Evolutionary conservation across 2,113 vertebrate genomes (phyloP).

Genomic region (Falco punctatus): DNA sequence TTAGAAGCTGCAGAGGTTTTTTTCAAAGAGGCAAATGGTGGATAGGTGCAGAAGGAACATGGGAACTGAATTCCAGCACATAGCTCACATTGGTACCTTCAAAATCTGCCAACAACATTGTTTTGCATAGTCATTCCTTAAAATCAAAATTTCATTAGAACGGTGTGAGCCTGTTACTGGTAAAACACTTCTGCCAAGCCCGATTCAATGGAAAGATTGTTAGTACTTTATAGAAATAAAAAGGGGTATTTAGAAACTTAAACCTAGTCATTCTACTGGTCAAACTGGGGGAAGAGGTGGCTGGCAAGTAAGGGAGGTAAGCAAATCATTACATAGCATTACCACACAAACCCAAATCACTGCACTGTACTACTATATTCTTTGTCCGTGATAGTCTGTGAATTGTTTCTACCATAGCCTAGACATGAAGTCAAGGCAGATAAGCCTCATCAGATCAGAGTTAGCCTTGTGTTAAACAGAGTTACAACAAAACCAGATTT

Average conservation of each 20-base stretch:
- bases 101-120: neutral
- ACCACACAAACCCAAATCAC: neutral
- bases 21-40: neutral
- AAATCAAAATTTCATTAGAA: neutral
- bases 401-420: neutral
- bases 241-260: neutral
- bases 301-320: neutral
- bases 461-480: neutral
- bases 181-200: neutral
- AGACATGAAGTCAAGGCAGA: neutral
- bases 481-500: neutral
- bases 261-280: neutral
- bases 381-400: neutral
- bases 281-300: neutral
- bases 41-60: neutral
- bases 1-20: neutral
- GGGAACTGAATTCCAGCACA: rapidly evolving
- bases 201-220: neutral
- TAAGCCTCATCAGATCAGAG: neutral
- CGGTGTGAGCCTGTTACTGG: neutral
- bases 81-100: neutral
- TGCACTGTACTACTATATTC: neutral
- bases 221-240: neutral
- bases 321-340: neutral
- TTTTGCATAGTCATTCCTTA: neutral